phyloP scores from a whole-genome alignment of 1,140 invertebrate genomes.

The Sipha flava region DNA sequence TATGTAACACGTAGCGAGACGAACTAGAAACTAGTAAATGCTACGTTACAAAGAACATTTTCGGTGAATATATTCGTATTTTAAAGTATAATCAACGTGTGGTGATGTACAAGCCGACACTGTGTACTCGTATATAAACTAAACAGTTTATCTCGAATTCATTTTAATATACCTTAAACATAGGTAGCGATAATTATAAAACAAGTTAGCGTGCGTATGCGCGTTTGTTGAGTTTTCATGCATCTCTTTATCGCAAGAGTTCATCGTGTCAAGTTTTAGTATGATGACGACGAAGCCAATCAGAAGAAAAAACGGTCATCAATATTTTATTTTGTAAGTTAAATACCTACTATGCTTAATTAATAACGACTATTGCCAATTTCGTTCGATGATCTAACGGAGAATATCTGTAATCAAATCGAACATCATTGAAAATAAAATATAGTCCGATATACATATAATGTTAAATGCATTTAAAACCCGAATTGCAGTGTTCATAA shows the following conservation, averaged over 20 bases:
- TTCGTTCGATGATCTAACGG: not conserved
- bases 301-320: not conserved
- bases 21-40: no score
- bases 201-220: not conserved
- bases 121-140: no score
- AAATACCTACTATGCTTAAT: no score
- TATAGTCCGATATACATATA: not conserved
- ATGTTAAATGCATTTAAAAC: no score
- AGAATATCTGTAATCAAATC: not conserved
- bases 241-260: not conserved
- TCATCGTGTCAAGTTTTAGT: not conserved
- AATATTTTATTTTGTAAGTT: no score
- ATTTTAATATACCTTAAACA: not conserved
- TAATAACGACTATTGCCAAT: no score
- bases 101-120: no score
- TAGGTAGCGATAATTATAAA: not conserved
- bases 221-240: not conserved
- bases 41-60: no score
- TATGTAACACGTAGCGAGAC: no score
- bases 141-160: not conserved
- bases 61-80: no score
- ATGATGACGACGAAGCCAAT: no score
- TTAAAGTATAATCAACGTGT: no score
- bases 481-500: not conserved
- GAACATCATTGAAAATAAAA: not conserved